phyloP scores from a whole-genome alignment of 2,888 invertebrate species.

The Apodemia hepburni region DNA sequence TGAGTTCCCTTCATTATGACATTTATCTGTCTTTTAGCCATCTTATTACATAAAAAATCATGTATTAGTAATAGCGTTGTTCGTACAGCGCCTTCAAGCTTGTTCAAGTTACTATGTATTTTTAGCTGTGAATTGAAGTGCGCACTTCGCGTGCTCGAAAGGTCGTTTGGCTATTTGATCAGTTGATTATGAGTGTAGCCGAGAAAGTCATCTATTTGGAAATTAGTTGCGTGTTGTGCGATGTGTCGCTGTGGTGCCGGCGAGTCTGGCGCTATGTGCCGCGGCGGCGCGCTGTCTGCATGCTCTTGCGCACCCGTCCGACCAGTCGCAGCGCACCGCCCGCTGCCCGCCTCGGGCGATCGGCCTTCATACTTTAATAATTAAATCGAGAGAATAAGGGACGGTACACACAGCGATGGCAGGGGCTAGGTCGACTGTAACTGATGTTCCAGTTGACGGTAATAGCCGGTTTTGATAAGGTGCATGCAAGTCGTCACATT shows the following conservation, averaged over 20 bases:
- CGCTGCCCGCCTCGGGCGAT: conserved; percentile 75
- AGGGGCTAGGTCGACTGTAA: background rate
- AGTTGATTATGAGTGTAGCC: conserved; percentile 10
- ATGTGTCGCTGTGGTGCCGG: conserved; percentile 71
- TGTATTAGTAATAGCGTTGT: background rate
- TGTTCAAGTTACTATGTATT: conserved; percentile 8
- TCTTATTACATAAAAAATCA: background rate
- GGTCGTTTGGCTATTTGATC: conserved; percentile 16
- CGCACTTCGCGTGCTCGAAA: conserved; percentile 14
- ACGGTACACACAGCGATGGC: conserved; percentile 1
- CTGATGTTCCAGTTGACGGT: background rate
- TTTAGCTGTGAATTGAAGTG: conserved; percentile 7
- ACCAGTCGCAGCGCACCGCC: conserved; percentile 74
- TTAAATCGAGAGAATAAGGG: conserved; percentile 61
- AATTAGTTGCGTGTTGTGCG: conserved; percentile 68
- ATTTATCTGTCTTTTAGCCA: no score
- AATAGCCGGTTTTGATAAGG: no score
- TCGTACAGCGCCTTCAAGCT: background rate
- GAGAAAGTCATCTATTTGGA: conserved; percentile 71
- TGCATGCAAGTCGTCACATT: no score
- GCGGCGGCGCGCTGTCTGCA: conserved; percentile 78
- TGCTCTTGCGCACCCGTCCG: conserved; percentile 74
- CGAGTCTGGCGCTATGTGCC: conserved; percentile 64
- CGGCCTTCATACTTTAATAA: conserved; percentile 77
- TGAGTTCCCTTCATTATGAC: no score